Conservation (phyloP, 2,888 invertebrate genomes). For the Agonopterix alstromeriana region DNA sequence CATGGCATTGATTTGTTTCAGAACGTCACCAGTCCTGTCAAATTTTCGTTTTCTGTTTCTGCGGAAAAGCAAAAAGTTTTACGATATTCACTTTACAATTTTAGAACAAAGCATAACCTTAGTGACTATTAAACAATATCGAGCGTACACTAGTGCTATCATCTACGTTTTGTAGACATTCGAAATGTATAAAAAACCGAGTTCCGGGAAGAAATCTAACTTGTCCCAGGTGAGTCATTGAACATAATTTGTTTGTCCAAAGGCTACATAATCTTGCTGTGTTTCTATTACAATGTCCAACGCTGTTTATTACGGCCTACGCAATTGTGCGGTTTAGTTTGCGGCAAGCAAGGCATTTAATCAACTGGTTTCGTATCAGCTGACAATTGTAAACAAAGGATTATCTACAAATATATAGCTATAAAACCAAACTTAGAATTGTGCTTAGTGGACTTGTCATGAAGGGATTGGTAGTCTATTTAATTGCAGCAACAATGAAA, state of each 20-base stretch:
- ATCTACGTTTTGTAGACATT: not conserved
- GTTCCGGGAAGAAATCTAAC: conserved; percentile 49
- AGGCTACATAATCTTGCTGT: conserved; percentile 6
- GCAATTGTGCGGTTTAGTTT: too few species aligned
- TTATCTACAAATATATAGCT: not conserved
- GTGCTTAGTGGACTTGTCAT: not conserved
- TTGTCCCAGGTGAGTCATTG: conserved; percentile 73
- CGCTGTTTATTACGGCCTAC: conserved; percentile 13
- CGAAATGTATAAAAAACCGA: conserved; percentile 52
- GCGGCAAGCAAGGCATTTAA: not conserved
- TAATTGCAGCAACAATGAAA: too few species aligned
- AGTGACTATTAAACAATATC: not conserved
- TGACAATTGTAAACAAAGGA: conserved; percentile 37
- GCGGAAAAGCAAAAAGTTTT: conserved; percentile 6
- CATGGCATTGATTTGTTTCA: too few species aligned
- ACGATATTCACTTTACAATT: not conserved
- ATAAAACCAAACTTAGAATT: not conserved
- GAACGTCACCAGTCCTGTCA: too few species aligned
- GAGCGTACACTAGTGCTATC: not conserved
- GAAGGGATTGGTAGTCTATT: too few species aligned
- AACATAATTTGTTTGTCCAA: conserved; percentile 35
- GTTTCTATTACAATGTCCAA: conserved; percentile 5
- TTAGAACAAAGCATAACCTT: conserved; percentile 1
- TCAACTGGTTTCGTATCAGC: conserved; percentile 20
- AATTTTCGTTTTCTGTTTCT: not conserved